phyloP scores from a whole-genome alignment of 2,888 invertebrate species.

The Xestia xanthographa region DNA sequence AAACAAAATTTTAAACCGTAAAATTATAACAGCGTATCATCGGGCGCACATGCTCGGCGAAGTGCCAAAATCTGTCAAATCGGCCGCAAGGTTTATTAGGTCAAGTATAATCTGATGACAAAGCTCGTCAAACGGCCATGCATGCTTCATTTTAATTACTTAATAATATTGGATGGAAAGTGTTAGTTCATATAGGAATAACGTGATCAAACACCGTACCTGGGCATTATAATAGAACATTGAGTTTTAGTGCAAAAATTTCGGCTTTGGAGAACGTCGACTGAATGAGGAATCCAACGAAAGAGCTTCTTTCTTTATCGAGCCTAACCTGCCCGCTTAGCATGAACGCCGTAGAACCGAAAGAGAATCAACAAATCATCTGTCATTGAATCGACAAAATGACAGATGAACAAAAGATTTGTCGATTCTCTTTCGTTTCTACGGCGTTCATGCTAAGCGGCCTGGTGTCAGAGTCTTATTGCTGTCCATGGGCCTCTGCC shows the following conservation, averaged over 20 bases:
- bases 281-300: background rate
- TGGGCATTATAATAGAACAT: background rate
- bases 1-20: constrained; percentile 34
- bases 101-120: constrained; percentile 55
- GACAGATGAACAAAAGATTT: no score
- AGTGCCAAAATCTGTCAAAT: constrained; percentile 54
- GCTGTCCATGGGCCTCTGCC: no score
- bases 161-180: constrained; percentile 13
- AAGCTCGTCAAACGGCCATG: constrained; percentile 41
- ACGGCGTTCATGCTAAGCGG: no score
- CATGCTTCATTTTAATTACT: constrained; percentile 33
- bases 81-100: constrained; percentile 47
- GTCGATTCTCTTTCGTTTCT: no score
- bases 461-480: no score
- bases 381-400: no score
- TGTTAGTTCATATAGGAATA: background rate
- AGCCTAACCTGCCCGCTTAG: no score
- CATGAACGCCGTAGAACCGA: no score
- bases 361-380: no score
- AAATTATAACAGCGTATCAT: constrained; percentile 27
- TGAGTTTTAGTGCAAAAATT: background rate
- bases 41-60: constrained; percentile 42
- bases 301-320: no score
- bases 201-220: background rate
- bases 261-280: background rate